These are phyloP conservation scores for Trochalopteron elliotii DNA, from an alignment of 2,113 vertebrate species.

Conservation along the genomic window DNA sequence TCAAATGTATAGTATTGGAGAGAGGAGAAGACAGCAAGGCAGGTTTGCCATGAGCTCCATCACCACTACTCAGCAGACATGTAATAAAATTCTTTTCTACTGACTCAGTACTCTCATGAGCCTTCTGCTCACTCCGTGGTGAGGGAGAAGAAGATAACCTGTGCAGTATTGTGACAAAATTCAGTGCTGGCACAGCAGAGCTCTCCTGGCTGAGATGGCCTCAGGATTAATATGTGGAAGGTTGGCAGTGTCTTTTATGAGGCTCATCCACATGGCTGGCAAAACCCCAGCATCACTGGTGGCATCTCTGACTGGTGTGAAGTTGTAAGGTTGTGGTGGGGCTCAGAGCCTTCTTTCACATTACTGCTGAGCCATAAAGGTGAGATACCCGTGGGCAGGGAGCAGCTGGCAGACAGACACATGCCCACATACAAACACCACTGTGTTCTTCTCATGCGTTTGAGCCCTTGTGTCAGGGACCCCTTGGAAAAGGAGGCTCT, in stretches of 20 bases:
- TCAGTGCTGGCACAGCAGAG: not conserved
- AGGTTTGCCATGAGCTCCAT: not conserved
- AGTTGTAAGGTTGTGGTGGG: not conserved
- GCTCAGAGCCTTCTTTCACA: fast-evolving
- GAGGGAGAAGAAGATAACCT: not conserved
- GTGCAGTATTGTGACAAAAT: not conserved
- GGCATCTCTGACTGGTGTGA: fast-evolving
- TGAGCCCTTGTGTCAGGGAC: not conserved
- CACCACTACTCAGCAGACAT: fast-evolving
- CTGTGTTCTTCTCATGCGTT: fast-evolving
- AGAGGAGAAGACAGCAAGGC: not conserved
- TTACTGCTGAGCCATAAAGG: not conserved
- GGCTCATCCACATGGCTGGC: fast-evolving
- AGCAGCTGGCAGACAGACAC: not conserved
- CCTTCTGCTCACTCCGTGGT: not conserved
- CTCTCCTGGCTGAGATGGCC: not conserved
- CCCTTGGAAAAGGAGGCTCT: not conserved
- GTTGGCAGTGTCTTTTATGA: not conserved
- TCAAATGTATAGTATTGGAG: fast-evolving
- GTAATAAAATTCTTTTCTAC: not conserved
- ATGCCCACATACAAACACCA: fast-evolving
- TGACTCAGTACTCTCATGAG: not conserved
- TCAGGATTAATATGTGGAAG: not conserved
- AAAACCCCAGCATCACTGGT: not conserved
- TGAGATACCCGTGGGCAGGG: fast-evolving